Evolutionary conservation across 2,113 vertebrate genomes (phyloP), one percentile per base, ranked within the genome.

Genomic region (Tachycineta bicolor): DNA sequence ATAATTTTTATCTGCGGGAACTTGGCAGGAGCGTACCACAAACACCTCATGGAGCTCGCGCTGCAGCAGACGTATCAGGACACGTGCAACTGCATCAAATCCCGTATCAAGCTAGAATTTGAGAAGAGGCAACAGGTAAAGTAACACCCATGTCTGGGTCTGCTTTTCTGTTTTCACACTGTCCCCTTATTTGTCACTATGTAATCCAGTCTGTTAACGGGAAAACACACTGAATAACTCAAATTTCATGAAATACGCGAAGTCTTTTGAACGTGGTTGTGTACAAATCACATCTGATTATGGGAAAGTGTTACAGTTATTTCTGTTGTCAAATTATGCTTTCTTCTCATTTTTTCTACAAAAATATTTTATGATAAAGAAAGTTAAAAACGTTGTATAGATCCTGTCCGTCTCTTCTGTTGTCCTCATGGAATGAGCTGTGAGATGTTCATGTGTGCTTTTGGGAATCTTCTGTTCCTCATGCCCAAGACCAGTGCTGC

Each of bases 21-120:
- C 98, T 97, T 99, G 98, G 99, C 99, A 1, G 99, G 99, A 49
- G 99, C 99, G 0, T 99, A 99, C 95, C 99, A 99, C 95, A 99
- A 99, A 46, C 99, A 99, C 50, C 98, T 99, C 80, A 99, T 99
- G 99, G 99, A 99, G 63, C 96, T 99, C 6, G 99, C 99, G 0
- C 97, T 99, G 31, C 99, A 99, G 94, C 99, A 99, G 86, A 99
- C 99, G 0, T 99, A 99, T 73, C 99, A 99, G 80, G 99, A 99
- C 97, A 99, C 99, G 0, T 99, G 99, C 97, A 99, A 99, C 95
- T 99, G 99, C 97, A 99, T 99, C 97, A 99, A 99, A 96, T 99
- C 99, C 22, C 99, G 99, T 18, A 99, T 99, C 97, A 99, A 99
- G 96, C 87, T 99, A 90, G 99, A 99, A 83, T 99, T 99, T 97